phyloP scores from a whole-genome alignment of 2,888 invertebrate genomes.

The Diabrotica balteata region DNA sequence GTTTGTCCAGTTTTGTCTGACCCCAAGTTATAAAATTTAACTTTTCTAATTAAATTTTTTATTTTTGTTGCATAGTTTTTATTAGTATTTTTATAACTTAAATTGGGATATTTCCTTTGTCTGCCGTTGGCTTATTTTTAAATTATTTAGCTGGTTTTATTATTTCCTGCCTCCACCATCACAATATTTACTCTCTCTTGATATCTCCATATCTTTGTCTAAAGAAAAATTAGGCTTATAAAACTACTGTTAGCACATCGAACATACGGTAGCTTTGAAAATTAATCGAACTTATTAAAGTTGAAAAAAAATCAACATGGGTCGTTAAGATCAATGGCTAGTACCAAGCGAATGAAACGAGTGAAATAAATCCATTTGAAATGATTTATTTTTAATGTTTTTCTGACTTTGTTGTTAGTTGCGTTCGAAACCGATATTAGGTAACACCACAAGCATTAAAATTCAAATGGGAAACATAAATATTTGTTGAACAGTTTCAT shows the following conservation, averaged over 20 bases:
- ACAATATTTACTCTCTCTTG: too few species aligned
- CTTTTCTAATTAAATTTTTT: too few species aligned
- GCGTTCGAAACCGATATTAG: conserved; percentile 18
- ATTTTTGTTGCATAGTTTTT: too few species aligned
- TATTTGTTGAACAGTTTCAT: conserved; percentile 22
- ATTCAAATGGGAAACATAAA: conserved; percentile 23
- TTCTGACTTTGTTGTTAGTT: conserved; percentile 15
- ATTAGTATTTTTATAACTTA: too few species aligned
- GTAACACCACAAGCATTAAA: conserved; percentile 17
- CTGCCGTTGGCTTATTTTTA: too few species aligned
- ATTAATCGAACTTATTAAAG: conserved; percentile 11
- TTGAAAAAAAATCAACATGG: conserved; percentile 5
- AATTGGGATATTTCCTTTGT: too few species aligned
- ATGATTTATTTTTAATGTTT: conserved; percentile 20
- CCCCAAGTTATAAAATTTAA: too few species aligned
- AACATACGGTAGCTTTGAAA: not conserved
- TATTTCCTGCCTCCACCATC: too few species aligned
- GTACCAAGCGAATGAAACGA: not conserved
- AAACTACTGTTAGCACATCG: not conserved
- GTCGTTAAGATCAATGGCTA: conserved; percentile 13
- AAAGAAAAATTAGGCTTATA: too few species aligned
- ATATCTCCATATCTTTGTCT: too few species aligned
- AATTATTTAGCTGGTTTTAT: too few species aligned
- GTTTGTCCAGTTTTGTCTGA: too few species aligned
- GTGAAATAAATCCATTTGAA: conserved; percentile 8